A percentile compares a stretch with the other conserved stretches of the same genome.
Conservation (phyloP, 2,797 vertebrate species). For the Masticophis lateralis region DNA sequence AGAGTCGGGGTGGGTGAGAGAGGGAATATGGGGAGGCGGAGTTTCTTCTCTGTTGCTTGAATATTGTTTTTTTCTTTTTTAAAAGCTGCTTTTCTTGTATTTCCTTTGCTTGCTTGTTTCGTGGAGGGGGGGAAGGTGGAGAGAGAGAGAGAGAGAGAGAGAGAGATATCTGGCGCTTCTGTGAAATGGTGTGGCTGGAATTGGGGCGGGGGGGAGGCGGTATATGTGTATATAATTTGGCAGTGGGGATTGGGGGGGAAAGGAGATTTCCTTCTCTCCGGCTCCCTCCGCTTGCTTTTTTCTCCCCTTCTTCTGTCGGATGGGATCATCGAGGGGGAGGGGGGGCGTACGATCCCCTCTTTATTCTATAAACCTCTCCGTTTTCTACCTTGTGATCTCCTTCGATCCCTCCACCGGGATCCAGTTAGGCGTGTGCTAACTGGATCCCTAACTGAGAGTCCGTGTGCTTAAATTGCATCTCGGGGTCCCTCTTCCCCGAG, state of each 20-base stretch:
- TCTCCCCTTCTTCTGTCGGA: background rate
- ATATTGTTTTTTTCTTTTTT: background rate
- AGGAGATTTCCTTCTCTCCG: background rate
- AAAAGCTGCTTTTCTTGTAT: background rate
- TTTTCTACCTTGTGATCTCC: background rate
- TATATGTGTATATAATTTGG: background rate
- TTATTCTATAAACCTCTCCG: background rate
- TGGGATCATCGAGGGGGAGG: too few relatives aligned
- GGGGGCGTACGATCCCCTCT: background rate
- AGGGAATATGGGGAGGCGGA: too few relatives aligned
- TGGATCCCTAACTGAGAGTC: background rate
- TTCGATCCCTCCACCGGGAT: background rate
- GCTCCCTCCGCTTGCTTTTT: too few relatives aligned
- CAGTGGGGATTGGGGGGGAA: fast-evolving
- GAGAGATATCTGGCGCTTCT: background rate
- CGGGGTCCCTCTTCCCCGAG: background rate
- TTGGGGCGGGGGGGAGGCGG: background rate
- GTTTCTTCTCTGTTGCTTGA: fast-evolving
- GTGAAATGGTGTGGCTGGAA: background rate
- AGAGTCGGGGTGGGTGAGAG: background rate
- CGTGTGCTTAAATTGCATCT: background rate
- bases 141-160: too few relatives aligned
- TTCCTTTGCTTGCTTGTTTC: background rate
- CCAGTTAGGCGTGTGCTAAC: background rate
- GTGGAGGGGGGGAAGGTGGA: background rate